These are phyloP conservation scores for Eupithecia subumbrata DNA, from an alignment of 2,888 invertebrate species.

Conservation along the genomic window DNA sequence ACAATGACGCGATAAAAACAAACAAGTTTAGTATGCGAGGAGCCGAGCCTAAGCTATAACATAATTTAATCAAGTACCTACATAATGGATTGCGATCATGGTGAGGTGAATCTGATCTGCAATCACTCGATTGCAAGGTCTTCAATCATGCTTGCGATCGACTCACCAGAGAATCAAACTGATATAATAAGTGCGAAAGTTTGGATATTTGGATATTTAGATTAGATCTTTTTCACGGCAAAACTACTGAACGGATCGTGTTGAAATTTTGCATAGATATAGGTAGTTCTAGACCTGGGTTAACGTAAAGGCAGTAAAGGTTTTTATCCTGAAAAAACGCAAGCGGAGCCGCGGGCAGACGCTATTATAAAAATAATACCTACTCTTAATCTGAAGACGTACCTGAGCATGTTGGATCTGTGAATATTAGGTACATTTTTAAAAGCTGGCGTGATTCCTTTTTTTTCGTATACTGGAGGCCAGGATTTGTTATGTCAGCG, in stretches of 20 bases:
- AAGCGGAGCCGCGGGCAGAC: no score
- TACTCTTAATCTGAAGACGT: no score
- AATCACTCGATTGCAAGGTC: not conserved
- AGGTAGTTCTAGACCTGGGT: no score
- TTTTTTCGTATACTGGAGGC: no score
- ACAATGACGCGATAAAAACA: constrained; percentile 23
- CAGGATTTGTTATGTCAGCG: not conserved
- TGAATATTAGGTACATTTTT: no score
- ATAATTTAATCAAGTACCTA: not conserved
- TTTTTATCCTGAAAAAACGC: no score
- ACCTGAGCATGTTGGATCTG: no score
- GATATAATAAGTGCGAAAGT: not conserved
- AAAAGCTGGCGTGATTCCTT: no score
- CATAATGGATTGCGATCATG: not conserved
- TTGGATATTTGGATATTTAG: not conserved
- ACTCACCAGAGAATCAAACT: not conserved
- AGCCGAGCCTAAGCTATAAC: not conserved
- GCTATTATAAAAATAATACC: no score
- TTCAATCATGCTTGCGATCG: not conserved
- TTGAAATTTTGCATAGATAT: no score
- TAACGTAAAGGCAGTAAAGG: no score
- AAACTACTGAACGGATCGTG: not conserved
- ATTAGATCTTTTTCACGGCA: not conserved
- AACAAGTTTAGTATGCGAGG: constrained; percentile 12
- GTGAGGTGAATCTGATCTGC: not conserved